Evolutionary conservation across 2,888 invertebrate genomes (phyloP), one percentile per base, ranked within the genome.

Genomic region (Leucophora obtusa): DNA sequence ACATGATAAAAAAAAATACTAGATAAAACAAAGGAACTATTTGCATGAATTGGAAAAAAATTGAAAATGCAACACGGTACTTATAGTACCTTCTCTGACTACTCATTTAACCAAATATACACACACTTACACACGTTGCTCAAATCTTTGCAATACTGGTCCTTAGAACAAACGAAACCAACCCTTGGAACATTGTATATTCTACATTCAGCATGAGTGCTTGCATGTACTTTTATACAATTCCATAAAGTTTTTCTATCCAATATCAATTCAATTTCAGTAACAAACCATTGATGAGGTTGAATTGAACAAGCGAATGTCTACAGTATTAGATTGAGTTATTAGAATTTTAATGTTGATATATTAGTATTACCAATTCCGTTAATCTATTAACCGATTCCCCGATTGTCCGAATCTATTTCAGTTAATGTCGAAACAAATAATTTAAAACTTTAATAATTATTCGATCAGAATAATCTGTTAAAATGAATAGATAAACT

Each of bases 251-350:
- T 51, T 59, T 53, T 53, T 38, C 43, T 53, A 28, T 24, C 9
- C 4, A 65, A 54, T 33, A 60, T 58, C 58, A 73, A 63, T 74
- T 50, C 59, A 59, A 79, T 79, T 70, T 70, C 53, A 68, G 33
- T 24, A 54, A 63, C 68, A 60, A 24, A 15, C 53, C 43, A 28
- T 24, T 43, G 50, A 18, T 60, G 59, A 43, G 51, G 17, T 10
- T 65, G 43, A 47, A 47, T 47, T 2, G 6, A n/a, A 47, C 6
- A n/a, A n/a, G 15, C 1, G 28, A 28, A 3, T 28, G 38, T 11
- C 0, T 11, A 38, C 43, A 47, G 43, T 47, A 47, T n/a, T 2
- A 5, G 43, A 47, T n/a, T n/a, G 1, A n/a, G n/a, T 47, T n/a
- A 4, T 47, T 47, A 11, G 10, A 38, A 38, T 38, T 9, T 11